Evolutionary conservation across 2,797 vertebrate species (phyloP).

Genomic region (Oreortyx pictus): DNA sequence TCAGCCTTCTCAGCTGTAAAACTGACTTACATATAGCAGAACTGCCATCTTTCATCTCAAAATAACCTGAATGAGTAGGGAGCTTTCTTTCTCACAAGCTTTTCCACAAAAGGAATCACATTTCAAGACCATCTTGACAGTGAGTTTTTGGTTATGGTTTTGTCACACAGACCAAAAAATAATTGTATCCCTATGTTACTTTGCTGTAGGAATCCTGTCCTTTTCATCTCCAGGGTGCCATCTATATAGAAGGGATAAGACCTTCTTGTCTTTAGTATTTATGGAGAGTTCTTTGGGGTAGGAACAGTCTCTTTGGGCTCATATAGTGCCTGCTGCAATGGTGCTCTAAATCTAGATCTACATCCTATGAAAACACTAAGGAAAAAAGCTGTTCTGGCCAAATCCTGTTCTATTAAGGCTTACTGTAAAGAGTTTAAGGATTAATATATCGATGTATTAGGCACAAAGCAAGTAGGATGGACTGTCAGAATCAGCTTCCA

Average conservation of each 20-base stretch:
- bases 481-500: neutral
- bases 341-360: neutral
- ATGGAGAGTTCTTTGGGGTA: neutral
- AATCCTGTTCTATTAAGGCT: neutral
- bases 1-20: neutral
- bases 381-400: neutral
- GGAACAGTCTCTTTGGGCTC: neutral
- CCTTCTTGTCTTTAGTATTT: neutral
- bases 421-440: neutral
- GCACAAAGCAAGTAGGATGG: neutral
- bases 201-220: neutral
- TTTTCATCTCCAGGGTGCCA: neutral
- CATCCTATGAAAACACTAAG: neutral
- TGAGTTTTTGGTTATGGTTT: no score
- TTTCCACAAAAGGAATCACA: neutral
- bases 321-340: neutral
- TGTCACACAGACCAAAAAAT: no score
- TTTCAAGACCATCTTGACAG: neutral
- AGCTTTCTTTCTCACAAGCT: neutral
- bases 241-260: no score
- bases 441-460: neutral
- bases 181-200: neutral
- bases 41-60: neutral
- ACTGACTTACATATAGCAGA: neutral
- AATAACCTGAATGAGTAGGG: neutral